Conservation (phyloP, 2,797 vertebrate genomes). For the Sebastiscus albofasciatus region DNA sequence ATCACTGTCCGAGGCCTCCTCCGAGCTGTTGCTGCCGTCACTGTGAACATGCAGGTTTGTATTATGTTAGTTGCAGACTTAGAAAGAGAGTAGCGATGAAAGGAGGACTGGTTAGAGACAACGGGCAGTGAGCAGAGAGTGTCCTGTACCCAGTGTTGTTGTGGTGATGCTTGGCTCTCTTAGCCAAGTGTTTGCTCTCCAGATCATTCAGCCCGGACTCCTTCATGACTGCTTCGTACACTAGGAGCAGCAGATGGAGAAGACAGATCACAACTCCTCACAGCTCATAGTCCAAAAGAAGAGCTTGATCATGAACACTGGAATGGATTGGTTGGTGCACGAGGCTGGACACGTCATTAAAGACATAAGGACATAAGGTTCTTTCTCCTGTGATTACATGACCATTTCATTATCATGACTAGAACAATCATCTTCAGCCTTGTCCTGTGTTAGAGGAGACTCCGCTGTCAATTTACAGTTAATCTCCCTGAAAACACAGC, state of each 20-base stretch:
- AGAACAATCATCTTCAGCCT: not conserved
- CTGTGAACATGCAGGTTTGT: conserved; percentile 60
- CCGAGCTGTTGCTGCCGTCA: conserved; percentile 78
- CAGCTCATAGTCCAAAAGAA: not conserved
- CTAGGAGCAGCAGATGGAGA: conserved; percentile 69
- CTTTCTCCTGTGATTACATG: not conserved
- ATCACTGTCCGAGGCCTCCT: conserved; percentile 82
- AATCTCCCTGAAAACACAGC: not conserved
- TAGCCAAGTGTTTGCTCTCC: conserved; percentile 88
- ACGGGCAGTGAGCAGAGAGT: not conserved
- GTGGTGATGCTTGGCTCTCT: conserved; percentile 84
- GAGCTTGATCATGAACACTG: not conserved
- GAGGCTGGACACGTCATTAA: no score
- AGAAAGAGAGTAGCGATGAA: not conserved
- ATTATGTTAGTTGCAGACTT: not conserved
- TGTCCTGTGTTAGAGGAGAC: not conserved
- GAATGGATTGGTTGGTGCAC: not conserved
- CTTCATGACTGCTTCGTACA: conserved; percentile 84
- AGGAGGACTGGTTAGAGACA: no score
- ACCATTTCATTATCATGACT: not conserved
- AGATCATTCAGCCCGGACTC: conserved; percentile 80
- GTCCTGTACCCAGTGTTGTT: conserved; percentile 82
- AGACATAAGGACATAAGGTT: not conserved
- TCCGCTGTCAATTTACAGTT: not conserved
- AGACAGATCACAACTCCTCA: not conserved